phyloP scores from a whole-genome alignment of 1,140 invertebrate genomes.

The Lutraria rhynchaena region DNA sequence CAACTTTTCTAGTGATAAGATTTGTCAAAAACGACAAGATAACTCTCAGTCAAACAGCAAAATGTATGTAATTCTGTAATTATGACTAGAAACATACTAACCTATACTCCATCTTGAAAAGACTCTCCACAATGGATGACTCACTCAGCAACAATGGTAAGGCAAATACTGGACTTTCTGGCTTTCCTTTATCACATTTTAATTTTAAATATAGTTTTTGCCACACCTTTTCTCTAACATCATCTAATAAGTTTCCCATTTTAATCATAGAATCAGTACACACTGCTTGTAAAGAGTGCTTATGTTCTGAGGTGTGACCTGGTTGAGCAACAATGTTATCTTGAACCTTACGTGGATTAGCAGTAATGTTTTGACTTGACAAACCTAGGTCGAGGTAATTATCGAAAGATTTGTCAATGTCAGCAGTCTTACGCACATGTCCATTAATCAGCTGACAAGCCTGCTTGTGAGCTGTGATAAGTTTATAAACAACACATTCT shows the following conservation, averaged over 20 bases:
- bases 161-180: slow-evolving; percentile 80
- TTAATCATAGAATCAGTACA: not conserved
- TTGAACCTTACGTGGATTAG: too few species aligned
- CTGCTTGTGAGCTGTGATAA: slow-evolving; percentile 74
- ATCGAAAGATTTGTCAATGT: not conserved
- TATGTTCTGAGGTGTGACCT: not conserved
- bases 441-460: slow-evolving; percentile 65
- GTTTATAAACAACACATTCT: slow-evolving; percentile 66
- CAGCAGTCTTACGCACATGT: not conserved
- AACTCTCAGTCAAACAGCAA: too few species aligned
- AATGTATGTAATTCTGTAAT: too few species aligned
- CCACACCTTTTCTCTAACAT: slow-evolving; percentile 76
- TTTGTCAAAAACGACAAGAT: too few species aligned
- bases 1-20: too few species aligned
- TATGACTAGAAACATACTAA: too few species aligned
- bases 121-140: slow-evolving; percentile 62
- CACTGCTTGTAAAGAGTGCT: not conserved
- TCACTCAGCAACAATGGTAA: slow-evolving; percentile 73
- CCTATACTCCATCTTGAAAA: slow-evolving; percentile 73
- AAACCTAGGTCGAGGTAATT: not conserved
- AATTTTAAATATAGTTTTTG: slow-evolving; percentile 70
- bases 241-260: slow-evolving; percentile 63
- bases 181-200: slow-evolving; percentile 76
- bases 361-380: not conserved
- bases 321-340: not conserved